phyloP scores from a whole-genome alignment of 2,888 invertebrate species.

The Drosophila nr. perissopoda region DNA sequence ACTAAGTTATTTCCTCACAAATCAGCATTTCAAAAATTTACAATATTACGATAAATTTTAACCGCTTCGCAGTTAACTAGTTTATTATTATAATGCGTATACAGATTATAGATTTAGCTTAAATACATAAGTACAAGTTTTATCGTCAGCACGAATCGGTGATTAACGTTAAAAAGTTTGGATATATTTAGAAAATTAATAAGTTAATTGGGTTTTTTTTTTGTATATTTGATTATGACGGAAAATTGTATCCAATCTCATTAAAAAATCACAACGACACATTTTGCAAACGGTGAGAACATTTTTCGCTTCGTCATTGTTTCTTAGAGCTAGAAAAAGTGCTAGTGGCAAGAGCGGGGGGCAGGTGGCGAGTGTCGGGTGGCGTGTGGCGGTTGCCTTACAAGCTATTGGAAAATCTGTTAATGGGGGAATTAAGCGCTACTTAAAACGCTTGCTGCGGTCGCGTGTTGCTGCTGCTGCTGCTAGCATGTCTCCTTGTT shows the following conservation, averaged over 20 bases:
- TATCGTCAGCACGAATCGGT: conserved; percentile 56
- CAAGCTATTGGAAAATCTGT: conserved; percentile 41
- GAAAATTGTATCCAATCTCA: conserved; percentile 73
- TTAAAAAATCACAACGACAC: conserved; percentile 71
- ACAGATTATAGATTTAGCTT: conserved; percentile 34
- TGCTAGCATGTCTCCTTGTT: conserved; percentile 85
- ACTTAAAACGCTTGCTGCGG: conserved; percentile 27
- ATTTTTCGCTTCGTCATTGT: conserved; percentile 50
- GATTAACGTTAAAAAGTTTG: conserved; percentile 54
- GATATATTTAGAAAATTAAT: conserved; percentile 58
- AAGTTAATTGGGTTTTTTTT: conserved; percentile 71
- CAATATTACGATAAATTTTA: conserved; percentile 17
- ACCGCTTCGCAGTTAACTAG: conserved; percentile 45
- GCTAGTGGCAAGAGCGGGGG: conserved; percentile 5
- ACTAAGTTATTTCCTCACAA: background rate
- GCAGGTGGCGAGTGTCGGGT: background rate
- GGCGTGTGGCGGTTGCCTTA: conserved; percentile 19
- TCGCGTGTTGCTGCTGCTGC: conserved; percentile 34
- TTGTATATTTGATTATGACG: conserved; percentile 54
- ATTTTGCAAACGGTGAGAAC: conserved; percentile 61
- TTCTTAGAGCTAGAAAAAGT: conserved; percentile 31
- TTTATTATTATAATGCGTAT: conserved; percentile 29
- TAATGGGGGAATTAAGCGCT: conserved; percentile 34
- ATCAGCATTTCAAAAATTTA: background rate
- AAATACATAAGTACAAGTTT: conserved; percentile 54